Evolutionary conservation across 2,113 vertebrate genomes (phyloP), one percentile per base, ranked within the genome.

Genomic region (Forbesichthys agassizii): DNA sequence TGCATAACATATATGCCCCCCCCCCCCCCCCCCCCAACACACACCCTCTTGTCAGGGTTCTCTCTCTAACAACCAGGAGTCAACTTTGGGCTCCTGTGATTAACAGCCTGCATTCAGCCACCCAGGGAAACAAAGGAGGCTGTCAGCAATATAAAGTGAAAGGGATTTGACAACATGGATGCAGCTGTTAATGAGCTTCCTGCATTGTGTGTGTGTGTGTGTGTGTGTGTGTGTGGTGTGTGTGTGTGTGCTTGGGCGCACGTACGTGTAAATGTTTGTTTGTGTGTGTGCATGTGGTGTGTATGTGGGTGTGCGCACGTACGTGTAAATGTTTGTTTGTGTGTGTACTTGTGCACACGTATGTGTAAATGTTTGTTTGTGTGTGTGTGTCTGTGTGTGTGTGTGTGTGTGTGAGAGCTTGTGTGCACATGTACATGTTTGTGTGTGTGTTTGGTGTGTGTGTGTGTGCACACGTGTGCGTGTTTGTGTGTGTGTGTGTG

Each of bases 181-280:
- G 48, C 10, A 64, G 66, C 73, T 64, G 63, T 68, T 85, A 88
- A 84, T 85, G 68, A 87, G 81, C 66, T 64, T 42, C 9, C 9
- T 60, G 70, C 53, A 79, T 84, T 77, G 14, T 16, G 61, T 11
- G 67, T 61, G 16, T 55, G 62, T 66, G 20, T 20, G 20, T 20
- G 20, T 16, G 16, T 16, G 16, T 16, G 16, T 16, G 16, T 16
- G 16, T 16, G 16, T 16, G 16, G 16, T 16, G 20, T 20, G 20
- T 63, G 52, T 51, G 14, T 73, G 20, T 13, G 9, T 52, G 11
- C n/a, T n/a, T n/a, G n/a, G 54, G 9, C 33, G 53, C 46, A 47
- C 11, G 14, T 49, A 16, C 68, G 27, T n/a, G 6, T 33, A 49
- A 14, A 42, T 3, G 16, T 62, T 18, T 58, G 33, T 63, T 16